A percentile compares a stretch with the other conserved stretches of the same genome.
These are phyloP conservation scores for Drosophila oshimai DNA, from an alignment of 1,140 invertebrate genomes.

Conservation along the genomic window DNA sequence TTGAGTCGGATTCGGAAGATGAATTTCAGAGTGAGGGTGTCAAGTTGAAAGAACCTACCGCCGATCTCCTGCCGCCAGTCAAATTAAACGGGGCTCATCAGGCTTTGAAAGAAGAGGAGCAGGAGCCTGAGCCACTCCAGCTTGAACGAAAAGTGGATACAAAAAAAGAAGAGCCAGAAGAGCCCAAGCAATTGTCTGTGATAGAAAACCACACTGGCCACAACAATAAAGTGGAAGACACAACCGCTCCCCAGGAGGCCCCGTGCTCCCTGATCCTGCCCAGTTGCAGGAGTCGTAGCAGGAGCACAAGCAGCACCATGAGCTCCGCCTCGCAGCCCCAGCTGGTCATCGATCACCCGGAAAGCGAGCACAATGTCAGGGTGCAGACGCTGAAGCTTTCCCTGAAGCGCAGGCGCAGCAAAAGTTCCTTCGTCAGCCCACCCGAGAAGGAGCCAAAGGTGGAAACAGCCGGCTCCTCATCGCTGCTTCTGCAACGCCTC, in stretches of 20 bases:
- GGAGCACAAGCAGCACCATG: conserved; percentile 37
- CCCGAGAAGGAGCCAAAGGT: neutral
- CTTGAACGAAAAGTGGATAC: neutral
- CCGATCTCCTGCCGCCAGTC: neutral
- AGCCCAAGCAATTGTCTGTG: conserved; percentile 51
- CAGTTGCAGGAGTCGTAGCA: conserved; percentile 3
- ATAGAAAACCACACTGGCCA: conserved; percentile 45
- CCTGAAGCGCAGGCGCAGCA: conserved; percentile 27
- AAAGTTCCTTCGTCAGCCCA: conserved; percentile 31
- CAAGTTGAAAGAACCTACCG: neutral
- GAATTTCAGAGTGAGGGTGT: neutral
- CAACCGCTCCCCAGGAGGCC: neutral
- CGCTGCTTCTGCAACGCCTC: conserved; percentile 64
- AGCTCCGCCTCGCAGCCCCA: conserved; percentile 67
- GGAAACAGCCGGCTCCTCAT: conserved; percentile 1
- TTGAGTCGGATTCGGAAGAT: conserved; percentile 45
- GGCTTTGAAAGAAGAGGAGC: neutral
- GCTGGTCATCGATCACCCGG: conserved; percentile 67
- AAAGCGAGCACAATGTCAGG: conserved; percentile 49
- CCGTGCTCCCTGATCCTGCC: conserved; percentile 16
- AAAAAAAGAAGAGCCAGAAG: neutral
- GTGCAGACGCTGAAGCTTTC: conserved; percentile 11
- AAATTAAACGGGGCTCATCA: conserved; percentile 57
- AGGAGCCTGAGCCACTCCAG: neutral
- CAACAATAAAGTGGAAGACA: conserved; percentile 1